phyloP scores from a whole-genome alignment of 2,797 vertebrate genomes.

The Thunnus albacares region DNA sequence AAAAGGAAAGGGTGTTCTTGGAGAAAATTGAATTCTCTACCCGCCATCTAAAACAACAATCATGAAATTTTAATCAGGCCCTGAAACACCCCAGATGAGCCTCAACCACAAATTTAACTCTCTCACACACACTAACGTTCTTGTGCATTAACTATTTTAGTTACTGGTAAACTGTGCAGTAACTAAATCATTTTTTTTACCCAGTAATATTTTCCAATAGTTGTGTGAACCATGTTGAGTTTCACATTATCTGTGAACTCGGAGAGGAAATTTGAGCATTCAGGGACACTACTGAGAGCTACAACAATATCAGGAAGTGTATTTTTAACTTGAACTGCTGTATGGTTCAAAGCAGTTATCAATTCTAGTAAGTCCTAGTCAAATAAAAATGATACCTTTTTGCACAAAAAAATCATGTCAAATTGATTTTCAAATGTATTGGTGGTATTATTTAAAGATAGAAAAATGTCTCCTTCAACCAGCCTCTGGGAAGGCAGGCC shows the following conservation, averaged over 20 bases:
- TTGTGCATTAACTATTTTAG: not conserved
- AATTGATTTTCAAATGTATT: not conserved
- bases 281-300: not conserved
- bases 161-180: not conserved
- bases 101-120: not conserved
- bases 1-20: not conserved
- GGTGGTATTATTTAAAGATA: not conserved
- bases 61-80: constrained; percentile 66
- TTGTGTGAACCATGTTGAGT: not conserved
- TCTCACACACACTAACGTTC: not conserved
- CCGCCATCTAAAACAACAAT: constrained; percentile 65
- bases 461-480: not conserved
- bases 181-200: not conserved
- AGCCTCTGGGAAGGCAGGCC: too few relatives aligned
- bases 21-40: constrained; percentile 50
- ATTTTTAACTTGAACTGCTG: not conserved
- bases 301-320: not conserved
- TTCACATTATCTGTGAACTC: not conserved
- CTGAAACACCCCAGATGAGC: constrained; percentile 2
- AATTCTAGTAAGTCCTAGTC: not conserved
- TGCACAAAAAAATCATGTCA: too few relatives aligned
- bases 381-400: too few relatives aligned
- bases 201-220: not conserved
- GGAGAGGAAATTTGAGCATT: not conserved
- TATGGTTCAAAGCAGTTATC: not conserved